phyloP scores from a whole-genome alignment of 1,140 invertebrate species.

The Papilio aristodemus region DNA sequence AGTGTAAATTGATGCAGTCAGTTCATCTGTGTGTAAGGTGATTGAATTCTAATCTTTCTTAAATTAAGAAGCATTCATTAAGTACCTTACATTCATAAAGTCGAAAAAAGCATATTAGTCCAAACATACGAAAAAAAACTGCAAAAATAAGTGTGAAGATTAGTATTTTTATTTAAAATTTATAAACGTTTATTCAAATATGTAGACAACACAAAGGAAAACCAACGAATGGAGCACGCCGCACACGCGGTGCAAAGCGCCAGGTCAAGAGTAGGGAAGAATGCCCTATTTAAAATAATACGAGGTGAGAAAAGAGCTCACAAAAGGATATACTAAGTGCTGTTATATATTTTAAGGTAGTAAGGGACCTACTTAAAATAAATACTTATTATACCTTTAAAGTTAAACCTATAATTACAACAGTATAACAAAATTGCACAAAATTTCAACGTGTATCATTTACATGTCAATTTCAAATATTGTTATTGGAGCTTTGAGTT shows the following conservation, averaged over 20 bases:
- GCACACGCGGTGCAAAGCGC: neutral
- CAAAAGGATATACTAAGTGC: neutral
- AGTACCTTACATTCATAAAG: too few species aligned
- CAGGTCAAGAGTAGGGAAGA: conserved; percentile 11
- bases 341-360: neutral
- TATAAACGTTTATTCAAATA: conserved; percentile 16
- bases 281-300: conserved; percentile 14
- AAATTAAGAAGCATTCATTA: too few species aligned
- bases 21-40: too few species aligned
- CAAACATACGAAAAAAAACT: too few species aligned
- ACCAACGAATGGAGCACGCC: neutral
- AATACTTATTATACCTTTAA: too few species aligned
- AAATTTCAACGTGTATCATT: too few species aligned
- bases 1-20: neutral
- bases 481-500: too few species aligned
- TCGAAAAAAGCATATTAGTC: too few species aligned
- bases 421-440: too few species aligned
- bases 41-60: too few species aligned
- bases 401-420: too few species aligned
- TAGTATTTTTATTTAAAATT: neutral
- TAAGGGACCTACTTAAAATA: neutral
- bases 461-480: too few species aligned
- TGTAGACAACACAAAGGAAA: neutral
- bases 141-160: neutral
- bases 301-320: neutral